A percentile compares a stretch with the other conserved stretches of the same genome.
phyloP scores from a whole-genome alignment of 2,888 invertebrate species.

The Brenthis ino region DNA sequence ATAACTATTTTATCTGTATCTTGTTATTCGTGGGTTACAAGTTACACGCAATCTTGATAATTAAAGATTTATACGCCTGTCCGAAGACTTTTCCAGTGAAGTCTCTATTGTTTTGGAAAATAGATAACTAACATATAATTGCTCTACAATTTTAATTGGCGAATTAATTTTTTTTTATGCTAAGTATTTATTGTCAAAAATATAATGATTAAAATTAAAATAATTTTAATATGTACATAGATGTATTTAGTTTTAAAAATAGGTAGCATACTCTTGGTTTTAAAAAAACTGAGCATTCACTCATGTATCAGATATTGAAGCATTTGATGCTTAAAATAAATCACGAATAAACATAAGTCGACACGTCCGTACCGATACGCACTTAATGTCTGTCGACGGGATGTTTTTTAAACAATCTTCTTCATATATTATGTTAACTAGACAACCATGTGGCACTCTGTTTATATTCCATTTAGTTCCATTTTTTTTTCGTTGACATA shows the following conservation, averaged over 20 bases:
- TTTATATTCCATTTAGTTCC: conserved; percentile 44
- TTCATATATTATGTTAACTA: conserved; percentile 73
- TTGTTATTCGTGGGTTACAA: conserved; percentile 48
- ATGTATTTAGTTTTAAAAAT: too few relatives aligned
- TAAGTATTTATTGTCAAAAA: too few relatives aligned
- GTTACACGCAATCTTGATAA: conserved; percentile 49
- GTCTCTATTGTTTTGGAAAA: conserved; percentile 39
- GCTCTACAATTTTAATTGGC: not conserved
- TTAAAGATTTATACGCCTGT: conserved; percentile 49
- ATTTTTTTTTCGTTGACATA: conserved; percentile 43
- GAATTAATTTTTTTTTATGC: too few relatives aligned
- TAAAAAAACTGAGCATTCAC: conserved; percentile 3
- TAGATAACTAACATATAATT: conserved; percentile 26
- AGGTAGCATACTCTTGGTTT: not conserved
- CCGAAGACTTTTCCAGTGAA: conserved; percentile 39
- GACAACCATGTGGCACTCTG: conserved; percentile 59
- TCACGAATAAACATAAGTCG: conserved; percentile 30
- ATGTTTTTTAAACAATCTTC: conserved; percentile 66
- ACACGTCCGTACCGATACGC: conserved; percentile 42
- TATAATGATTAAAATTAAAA: too few relatives aligned
- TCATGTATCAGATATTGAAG: conserved; percentile 20
- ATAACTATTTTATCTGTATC: conserved; percentile 58
- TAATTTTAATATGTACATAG: too few relatives aligned
- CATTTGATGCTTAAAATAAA: conserved; percentile 32
- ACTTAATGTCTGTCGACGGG: conserved; percentile 69